A percentile compares a stretch with the other conserved stretches of the same genome.
Conservation (phyloP, 2,113 vertebrate genomes). For the Promerops cafer region DNA sequence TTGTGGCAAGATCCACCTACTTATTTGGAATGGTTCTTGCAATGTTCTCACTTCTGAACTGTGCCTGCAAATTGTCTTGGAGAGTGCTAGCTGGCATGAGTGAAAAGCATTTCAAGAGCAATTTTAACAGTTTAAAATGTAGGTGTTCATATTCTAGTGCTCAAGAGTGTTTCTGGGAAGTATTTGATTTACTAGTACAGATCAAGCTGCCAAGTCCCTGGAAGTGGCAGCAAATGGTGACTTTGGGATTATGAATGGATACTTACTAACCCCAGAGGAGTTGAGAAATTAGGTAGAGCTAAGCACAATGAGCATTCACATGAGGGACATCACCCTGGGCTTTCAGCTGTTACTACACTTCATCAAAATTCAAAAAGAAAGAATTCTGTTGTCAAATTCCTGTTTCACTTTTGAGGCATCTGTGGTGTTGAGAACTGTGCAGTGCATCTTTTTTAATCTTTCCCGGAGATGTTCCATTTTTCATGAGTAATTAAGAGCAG, state of each 20-base stretch:
- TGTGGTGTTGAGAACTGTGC: background rate
- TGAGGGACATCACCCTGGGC: background rate
- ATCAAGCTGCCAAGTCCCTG: background rate
- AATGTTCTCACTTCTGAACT: background rate
- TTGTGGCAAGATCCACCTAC: background rate
- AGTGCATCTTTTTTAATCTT: background rate
- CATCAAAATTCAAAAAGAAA: background rate
- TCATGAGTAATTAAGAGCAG: background rate
- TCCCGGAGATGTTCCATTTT: background rate
- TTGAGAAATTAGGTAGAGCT: background rate
- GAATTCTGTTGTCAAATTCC: background rate
- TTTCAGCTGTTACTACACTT: background rate
- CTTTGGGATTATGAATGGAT: background rate
- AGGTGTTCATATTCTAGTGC: background rate
- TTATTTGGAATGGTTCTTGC: slow-evolving; percentile 10
- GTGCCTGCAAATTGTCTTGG: background rate
- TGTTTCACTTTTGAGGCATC: background rate
- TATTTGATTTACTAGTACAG: slow-evolving; percentile 2
- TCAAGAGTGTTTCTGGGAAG: background rate
- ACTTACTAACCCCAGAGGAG: background rate
- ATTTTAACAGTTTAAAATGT: background rate
- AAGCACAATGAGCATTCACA: background rate
- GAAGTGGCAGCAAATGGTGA: background rate
- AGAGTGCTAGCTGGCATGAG: background rate
- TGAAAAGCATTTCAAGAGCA: slow-evolving; percentile 21